A percentile compares a stretch with the other conserved stretches of the same genome.
Evolutionary conservation across 1,140 invertebrate species (phyloP).

Genomic region (Caerostris darwini): DNA sequence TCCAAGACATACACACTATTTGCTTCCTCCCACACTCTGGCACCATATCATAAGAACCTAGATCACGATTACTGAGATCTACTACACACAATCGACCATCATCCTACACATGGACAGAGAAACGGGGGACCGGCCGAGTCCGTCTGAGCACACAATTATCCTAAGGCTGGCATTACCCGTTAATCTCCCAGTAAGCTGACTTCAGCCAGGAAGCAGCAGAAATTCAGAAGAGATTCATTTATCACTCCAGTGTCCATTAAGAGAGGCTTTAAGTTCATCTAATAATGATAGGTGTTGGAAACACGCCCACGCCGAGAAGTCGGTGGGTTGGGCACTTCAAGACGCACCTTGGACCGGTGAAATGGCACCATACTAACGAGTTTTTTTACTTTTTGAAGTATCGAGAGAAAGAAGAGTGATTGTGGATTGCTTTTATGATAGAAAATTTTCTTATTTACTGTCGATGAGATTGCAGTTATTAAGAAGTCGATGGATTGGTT

Average conservation of each 20-base stretch:
- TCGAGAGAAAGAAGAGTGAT: neutral
- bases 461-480: slow-evolving; percentile 22
- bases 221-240: neutral
- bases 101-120: neutral
- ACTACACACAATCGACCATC: neutral
- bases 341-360: neutral
- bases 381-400: slow-evolving; percentile 9
- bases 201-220: neutral
- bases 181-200: neutral
- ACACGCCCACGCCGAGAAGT: neutral
- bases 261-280: slow-evolving; percentile 28
- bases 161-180: neutral
- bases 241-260: neutral
- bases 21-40: neutral
- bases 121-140: neutral
- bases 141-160: neutral
- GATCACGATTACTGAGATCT: neutral
- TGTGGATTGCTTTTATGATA: slow-evolving; percentile 21
- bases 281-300: slow-evolving; percentile 30
- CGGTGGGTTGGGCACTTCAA: neutral
- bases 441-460: slow-evolving; percentile 1
- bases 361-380: neutral
- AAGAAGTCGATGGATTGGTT: slow-evolving; percentile 3
- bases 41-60: neutral
- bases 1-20: neutral